A percentile compares a stretch with the other conserved stretches of the same genome.
Conservation (phyloP, 2,888 invertebrate genomes). For the Marasmarcha lunaedactyla region DNA sequence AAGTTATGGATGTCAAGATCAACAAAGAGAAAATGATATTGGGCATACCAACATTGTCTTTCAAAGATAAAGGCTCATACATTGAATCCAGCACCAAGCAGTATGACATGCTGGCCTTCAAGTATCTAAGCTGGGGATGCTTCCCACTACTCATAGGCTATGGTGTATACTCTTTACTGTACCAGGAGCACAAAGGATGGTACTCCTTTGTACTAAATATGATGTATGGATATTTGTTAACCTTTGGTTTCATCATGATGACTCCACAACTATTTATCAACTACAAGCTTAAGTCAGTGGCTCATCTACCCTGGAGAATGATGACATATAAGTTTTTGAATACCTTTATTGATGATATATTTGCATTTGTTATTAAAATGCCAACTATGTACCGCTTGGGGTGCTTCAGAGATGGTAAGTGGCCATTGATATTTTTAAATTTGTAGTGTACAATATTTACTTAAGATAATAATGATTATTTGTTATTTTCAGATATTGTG, state of each 20-base stretch:
- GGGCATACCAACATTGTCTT: conserved; percentile 84
- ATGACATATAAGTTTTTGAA: conserved; percentile 99
- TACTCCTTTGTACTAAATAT: conserved; percentile 97
- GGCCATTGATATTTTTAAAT: background rate
- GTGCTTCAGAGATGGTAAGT: conserved; percentile 93
- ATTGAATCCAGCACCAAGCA: conserved; percentile 92
- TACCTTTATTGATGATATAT: conserved; percentile 99
- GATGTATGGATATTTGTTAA: conserved; percentile 97
- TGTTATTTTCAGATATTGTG: conserved; percentile 83
- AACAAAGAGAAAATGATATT: conserved; percentile 80
- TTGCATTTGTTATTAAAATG: conserved; percentile 99
- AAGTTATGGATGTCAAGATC: conserved; percentile 85
- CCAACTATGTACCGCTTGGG: conserved; percentile 98
- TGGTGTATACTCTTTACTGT: conserved; percentile 93
- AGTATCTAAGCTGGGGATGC: conserved; percentile 95
- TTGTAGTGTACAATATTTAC: conserved; percentile 8
- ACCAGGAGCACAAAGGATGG: conserved; percentile 98
- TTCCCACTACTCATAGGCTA: conserved; percentile 96
- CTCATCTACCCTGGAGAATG: conserved; percentile 99
- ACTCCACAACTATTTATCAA: conserved; percentile 99
- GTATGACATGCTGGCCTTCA: conserved; percentile 96
- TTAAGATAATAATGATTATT: conserved; percentile 6
- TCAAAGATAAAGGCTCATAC: conserved; percentile 97
- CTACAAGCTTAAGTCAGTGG: conserved; percentile 98
- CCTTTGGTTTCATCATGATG: conserved; percentile 99